These are phyloP conservation scores for Phodopus roborovskii DNA, from an alignment of 2,113 vertebrate genomes.

Conservation along the genomic window DNA sequence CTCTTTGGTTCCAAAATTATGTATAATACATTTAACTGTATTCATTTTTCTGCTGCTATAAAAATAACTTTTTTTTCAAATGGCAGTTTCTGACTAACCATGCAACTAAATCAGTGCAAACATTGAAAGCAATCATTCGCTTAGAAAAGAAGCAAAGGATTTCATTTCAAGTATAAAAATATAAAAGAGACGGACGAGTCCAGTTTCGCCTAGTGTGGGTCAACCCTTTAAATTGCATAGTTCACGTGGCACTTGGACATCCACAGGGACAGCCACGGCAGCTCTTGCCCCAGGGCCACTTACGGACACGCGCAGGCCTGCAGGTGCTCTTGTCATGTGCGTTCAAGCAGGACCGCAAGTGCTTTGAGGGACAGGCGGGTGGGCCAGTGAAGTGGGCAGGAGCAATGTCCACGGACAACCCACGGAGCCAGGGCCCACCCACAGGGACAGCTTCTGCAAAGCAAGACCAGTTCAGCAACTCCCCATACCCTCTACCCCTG, in stretches of 20 bases:
- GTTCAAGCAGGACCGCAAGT: constrained; percentile 92
- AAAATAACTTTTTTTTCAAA: constrained; percentile 98
- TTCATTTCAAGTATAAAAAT: constrained; percentile 99
- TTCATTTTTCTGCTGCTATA: constrained; percentile 95
- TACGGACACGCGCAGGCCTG: constrained; percentile 95
- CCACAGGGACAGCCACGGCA: constrained; percentile 88
- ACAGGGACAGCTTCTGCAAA: constrained; percentile 82
- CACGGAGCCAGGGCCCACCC: constrained; percentile 76
- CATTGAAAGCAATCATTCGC: constrained; percentile 98
- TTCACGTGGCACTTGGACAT: constrained; percentile 95
- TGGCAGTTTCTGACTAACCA: constrained; percentile 97
- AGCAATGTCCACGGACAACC: not conserved
- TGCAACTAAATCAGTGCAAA: constrained; percentile 99
- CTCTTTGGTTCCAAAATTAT: constrained; percentile 99
- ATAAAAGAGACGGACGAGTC: constrained; percentile 92
- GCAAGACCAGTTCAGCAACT: constrained; percentile 75
- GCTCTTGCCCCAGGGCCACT: constrained; percentile 91
- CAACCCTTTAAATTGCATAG: constrained; percentile 99
- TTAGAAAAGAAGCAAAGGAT: constrained; percentile 99
- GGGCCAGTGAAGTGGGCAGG: not conserved
- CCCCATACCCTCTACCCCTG: not conserved
- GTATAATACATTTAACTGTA: constrained; percentile 96
- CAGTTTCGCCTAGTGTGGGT: constrained; percentile 93
- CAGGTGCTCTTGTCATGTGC: constrained; percentile 96
- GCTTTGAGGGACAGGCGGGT: constrained; percentile 86